A percentile compares a stretch with the other conserved stretches of the same genome.
phyloP scores from a whole-genome alignment of 2,113 vertebrate genomes.

The Athene cunicularia region DNA sequence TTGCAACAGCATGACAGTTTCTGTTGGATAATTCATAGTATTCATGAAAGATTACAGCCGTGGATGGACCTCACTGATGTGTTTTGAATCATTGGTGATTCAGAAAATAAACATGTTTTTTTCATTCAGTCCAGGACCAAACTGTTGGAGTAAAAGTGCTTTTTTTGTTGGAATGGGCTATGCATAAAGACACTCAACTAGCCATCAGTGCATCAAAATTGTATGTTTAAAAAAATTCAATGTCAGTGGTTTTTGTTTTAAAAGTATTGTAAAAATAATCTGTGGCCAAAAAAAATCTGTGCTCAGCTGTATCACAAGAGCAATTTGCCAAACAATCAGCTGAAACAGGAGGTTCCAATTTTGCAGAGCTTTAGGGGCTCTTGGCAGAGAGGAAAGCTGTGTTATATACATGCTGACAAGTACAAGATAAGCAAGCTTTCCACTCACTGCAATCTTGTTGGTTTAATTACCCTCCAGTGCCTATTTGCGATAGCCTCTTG shows the following conservation, averaged over 20 bases:
- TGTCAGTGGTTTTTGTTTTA: neutral
- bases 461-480: slow-evolving; percentile 30
- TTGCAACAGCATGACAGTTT: neutral
- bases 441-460: neutral
- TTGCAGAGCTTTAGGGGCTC: neutral
- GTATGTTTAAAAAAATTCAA: neutral
- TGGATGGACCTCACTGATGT: neutral
- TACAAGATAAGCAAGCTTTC: slow-evolving; percentile 7
- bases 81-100: neutral
- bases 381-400: slow-evolving; percentile 7
- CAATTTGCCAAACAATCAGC: slow-evolving; percentile 30
- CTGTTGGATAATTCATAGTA: neutral
- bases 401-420: neutral
- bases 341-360: slow-evolving; percentile 63
- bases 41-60: neutral
- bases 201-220: neutral
- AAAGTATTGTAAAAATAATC: neutral
- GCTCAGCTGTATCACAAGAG: neutral
- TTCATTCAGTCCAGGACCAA: neutral
- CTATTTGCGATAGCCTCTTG: neutral
- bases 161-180: neutral
- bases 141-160: neutral
- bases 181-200: neutral
- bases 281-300: neutral
- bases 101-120: neutral